Percentiles rank a stretch among this genome's conserved stretches.
These are phyloP conservation scores for Aplocera efformata DNA, from an alignment of 2,888 invertebrate genomes.

Conservation along the genomic window DNA sequence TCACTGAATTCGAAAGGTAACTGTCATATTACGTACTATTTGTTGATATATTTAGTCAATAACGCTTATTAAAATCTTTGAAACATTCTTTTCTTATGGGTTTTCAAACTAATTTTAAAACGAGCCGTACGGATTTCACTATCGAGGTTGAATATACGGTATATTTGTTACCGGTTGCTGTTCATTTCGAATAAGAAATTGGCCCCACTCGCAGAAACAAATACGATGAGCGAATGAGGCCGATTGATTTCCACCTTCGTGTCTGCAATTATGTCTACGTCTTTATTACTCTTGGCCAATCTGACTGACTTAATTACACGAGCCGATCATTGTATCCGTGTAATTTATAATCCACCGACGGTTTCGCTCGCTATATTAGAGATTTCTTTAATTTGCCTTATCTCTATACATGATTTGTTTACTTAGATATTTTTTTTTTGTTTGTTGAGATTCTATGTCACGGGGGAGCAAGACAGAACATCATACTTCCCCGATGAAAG, in stretches of 20 bases:
- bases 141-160: too few relatives aligned
- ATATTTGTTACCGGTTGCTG: too few relatives aligned
- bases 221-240: slow-evolving; percentile 39
- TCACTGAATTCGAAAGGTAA: slow-evolving; percentile 95
- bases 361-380: slow-evolving; percentile 37
- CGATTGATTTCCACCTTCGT: slow-evolving; percentile 52
- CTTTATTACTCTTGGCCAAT: slow-evolving; percentile 48
- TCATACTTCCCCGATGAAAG: slow-evolving; percentile 76
- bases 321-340: slow-evolving; percentile 37
- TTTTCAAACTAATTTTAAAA: too few relatives aligned
- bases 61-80: slow-evolving; percentile 1
- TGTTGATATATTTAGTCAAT: slow-evolving; percentile 11
- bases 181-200: slow-evolving; percentile 21
- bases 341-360: slow-evolving; percentile 44
- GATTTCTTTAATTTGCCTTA: slow-evolving; percentile 11
- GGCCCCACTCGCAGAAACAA: slow-evolving; percentile 55
- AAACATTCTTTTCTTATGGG: neutral
- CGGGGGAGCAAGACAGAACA: slow-evolving; percentile 77
- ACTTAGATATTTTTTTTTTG: slow-evolving; percentile 59
- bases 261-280: slow-evolving; percentile 50
- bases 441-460: slow-evolving; percentile 80
- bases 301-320: slow-evolving; percentile 49
- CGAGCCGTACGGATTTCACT: too few relatives aligned
- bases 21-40: slow-evolving; percentile 36
- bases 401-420: slow-evolving; percentile 24